Evolutionary conservation across 2,888 invertebrate genomes (phyloP), one percentile per base, ranked within the genome.

Genomic region (Nomada lathburiana): DNA sequence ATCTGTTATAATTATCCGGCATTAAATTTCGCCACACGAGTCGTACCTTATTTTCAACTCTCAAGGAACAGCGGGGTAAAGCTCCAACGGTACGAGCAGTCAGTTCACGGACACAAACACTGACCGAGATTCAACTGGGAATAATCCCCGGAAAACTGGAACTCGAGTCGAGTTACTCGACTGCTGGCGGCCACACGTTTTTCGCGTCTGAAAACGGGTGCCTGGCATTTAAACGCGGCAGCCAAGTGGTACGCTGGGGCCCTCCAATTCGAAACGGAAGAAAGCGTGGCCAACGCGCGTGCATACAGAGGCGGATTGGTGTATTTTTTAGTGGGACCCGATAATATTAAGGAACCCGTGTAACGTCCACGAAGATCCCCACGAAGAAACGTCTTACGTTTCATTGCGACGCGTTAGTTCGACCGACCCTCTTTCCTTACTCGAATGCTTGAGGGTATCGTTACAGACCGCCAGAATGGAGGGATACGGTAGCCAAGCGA

Each of bases 341-440:
- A 81, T 70, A 81, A 62, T 82, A 67, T 81, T 62, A 59, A 74
- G 20, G 47, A n/a, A 75, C 70, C 64, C 70, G 53, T 74, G 82
- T 60, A 75, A 55, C 50, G 26, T 18, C 44, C 18, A 18, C 18
- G 42, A n/a, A 7, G 60, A 55, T 60, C 53, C 11, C 42, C 26
- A 36, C 36, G 36, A 36, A 36, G 36, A 36, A 36, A 36, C 50
- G 26, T 44, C 50, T 82, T 68, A 47, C 68, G 29, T 75, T 76
- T 70, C 68, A 57, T 63, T 82, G 69, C 36, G 13, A 42, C 63
- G 29, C 42, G 59, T 20, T 16, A n/a, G 53, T 69, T 53, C 65
- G 52, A 20, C 47, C 53, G 23, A 3, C 16, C 52, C 26, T 26
- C 44, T 47, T 53, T 55, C 44, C 57, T 69, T 71, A 65, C 50